These are phyloP conservation scores for Acanthococcus lagerstroemiae DNA, from an alignment of 2,888 invertebrate species.

Conservation along the genomic window DNA sequence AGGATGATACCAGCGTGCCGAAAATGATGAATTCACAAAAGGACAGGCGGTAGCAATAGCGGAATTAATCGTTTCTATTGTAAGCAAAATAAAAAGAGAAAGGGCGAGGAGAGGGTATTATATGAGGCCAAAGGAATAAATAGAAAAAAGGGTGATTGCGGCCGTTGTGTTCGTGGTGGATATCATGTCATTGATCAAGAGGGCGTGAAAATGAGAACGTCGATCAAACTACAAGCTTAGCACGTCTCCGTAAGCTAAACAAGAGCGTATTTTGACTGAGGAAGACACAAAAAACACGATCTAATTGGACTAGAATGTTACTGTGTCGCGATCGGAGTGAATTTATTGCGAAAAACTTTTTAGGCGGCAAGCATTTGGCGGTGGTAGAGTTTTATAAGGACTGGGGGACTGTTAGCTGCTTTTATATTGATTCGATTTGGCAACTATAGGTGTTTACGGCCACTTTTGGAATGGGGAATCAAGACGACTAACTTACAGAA, in stretches of 20 bases:
- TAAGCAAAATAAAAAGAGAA: not conserved
- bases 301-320: constrained; percentile 10
- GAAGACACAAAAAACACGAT: not conserved
- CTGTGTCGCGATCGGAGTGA: no score
- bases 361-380: no score
- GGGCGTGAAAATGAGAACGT: constrained; percentile 24
- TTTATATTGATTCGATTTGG: no score
- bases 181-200: constrained; percentile 25
- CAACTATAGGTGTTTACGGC: no score
- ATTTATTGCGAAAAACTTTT: no score
- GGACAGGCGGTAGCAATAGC: constrained; percentile 20
- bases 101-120: not conserved
- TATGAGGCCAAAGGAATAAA: not conserved
- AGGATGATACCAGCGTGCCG: constrained; percentile 18
- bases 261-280: constrained; percentile 4
- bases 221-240: constrained; percentile 10
- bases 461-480: no score
- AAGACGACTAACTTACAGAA: no score
- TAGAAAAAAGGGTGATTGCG: constrained; percentile 9
- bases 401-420: no score
- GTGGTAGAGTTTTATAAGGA: no score
- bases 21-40: constrained; percentile 14
- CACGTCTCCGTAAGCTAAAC: not conserved
- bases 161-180: constrained; percentile 17
- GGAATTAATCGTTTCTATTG: constrained; percentile 24